Conservation (phyloP, 37 sponge, comb jelly and placozoan genomes). For the Beroe forskalii region DNA sequence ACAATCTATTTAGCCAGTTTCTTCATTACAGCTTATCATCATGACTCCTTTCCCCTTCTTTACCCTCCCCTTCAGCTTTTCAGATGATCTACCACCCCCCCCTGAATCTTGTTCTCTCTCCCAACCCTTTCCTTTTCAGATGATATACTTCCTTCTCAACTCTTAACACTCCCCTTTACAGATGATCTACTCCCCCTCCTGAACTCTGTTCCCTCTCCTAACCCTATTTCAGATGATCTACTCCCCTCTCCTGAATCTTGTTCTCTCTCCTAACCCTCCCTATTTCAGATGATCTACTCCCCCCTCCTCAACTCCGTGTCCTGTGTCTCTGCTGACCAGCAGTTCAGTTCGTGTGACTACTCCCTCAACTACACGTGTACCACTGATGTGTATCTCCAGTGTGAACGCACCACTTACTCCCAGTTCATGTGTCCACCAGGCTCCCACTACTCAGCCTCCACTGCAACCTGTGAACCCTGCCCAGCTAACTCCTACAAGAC, state of each 20-base stretch:
- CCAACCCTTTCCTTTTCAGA: not conserved
- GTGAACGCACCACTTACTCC: not conserved
- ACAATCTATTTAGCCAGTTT: too few relatives aligned
- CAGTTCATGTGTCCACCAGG: not conserved
- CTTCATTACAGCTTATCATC: too few relatives aligned
- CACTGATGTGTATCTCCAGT: not conserved
- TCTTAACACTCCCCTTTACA: too few relatives aligned
- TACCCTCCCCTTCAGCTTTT: too few relatives aligned
- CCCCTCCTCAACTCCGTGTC: not conserved
- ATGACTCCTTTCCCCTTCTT: not conserved
- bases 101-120: not conserved
- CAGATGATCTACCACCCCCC: constrained; percentile 11
- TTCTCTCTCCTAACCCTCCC: not conserved
- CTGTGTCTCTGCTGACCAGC: not conserved
- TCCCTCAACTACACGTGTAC: not conserved
- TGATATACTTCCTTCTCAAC: not conserved
- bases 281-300: constrained; percentile 8
- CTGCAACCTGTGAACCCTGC: constrained; percentile 1
- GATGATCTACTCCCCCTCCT: too few relatives aligned
- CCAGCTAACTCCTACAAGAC: not conserved
- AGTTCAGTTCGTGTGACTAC: not conserved
- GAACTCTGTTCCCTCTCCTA: not conserved
- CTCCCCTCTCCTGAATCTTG: not conserved
- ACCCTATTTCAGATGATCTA: constrained; percentile 1
- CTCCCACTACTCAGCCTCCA: not conserved